phyloP scores from a whole-genome alignment of 2,113 vertebrate species.

The Odobenus rosmarus region DNA sequence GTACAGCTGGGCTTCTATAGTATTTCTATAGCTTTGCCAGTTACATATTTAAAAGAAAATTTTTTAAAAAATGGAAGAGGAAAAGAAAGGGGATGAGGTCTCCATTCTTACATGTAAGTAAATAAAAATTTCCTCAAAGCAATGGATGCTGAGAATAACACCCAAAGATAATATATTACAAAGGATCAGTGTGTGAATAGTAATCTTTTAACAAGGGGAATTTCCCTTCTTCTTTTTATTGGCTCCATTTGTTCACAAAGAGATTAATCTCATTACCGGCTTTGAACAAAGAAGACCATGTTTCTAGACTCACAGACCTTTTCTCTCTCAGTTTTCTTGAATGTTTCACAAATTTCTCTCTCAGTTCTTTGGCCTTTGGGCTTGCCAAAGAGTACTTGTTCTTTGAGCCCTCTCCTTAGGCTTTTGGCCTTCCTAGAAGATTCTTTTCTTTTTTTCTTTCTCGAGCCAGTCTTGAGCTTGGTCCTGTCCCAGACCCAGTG shows the following conservation, averaged over 20 bases:
- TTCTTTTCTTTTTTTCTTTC: conserved; percentile 71
- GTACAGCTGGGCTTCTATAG: not conserved
- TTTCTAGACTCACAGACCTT: not conserved
- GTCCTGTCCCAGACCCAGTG: conserved; percentile 63
- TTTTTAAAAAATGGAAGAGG: not conserved
- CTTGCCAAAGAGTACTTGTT: conserved; percentile 7
- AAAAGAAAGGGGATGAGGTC: not conserved
- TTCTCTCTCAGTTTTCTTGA: conserved; percentile 34
- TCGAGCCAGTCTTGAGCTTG: conserved; percentile 8
- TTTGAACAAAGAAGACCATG: conserved; percentile 57
- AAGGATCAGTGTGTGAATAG: not conserved
- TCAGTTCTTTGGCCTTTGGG: conserved; percentile 27
- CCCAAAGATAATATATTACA: not conserved
- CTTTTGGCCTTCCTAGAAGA: conserved; percentile 61
- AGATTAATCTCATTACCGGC: conserved; percentile 58
- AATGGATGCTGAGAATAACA: not conserved
- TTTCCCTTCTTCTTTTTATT: conserved; percentile 42
- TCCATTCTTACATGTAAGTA: not conserved
- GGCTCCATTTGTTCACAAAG: conserved; percentile 22
- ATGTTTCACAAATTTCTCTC: conserved; percentile 39
- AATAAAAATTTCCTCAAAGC: not conserved
- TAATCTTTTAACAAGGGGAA: not conserved
- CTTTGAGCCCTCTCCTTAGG: conserved; percentile 8
- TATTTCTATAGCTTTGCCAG: not conserved
- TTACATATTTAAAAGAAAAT: not conserved